Percentiles rank a stretch among this genome's conserved stretches.
Conservation (phyloP, 2,113 vertebrate species). For the Pterocles orientalis region DNA sequence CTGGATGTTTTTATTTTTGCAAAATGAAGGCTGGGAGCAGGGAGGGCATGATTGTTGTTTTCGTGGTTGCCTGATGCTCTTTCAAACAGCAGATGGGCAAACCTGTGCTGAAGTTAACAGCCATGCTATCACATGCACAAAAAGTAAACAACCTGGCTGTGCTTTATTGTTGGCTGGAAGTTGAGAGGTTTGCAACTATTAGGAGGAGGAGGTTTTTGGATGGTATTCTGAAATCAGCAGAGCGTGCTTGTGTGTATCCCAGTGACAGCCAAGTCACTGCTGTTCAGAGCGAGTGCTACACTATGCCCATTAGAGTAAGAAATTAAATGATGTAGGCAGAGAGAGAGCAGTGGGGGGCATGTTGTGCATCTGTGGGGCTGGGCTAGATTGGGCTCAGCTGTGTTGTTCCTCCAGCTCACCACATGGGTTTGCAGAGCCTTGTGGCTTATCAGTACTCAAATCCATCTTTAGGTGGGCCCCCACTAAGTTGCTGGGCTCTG, state of each 20-base stretch:
- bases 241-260: background rate
- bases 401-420: background rate
- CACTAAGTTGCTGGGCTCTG: accelerated
- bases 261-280: background rate
- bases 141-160: background rate
- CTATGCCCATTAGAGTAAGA: background rate
- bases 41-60: background rate
- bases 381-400: background rate
- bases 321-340: background rate
- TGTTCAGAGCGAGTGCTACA: background rate
- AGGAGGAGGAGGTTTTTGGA: background rate
- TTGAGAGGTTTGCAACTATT: background rate
- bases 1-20: background rate
- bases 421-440: background rate
- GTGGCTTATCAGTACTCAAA: accelerated
- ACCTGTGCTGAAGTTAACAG: background rate
- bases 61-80: background rate
- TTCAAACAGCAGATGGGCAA: background rate
- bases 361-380: accelerated
- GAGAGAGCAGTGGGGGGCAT: background rate
- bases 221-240: background rate
- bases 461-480: accelerated
- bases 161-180: background rate
- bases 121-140: background rate
- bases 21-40: background rate